phyloP scores from a whole-genome alignment of 2,797 vertebrate species.

The Tenualosa thibaudeaui region DNA sequence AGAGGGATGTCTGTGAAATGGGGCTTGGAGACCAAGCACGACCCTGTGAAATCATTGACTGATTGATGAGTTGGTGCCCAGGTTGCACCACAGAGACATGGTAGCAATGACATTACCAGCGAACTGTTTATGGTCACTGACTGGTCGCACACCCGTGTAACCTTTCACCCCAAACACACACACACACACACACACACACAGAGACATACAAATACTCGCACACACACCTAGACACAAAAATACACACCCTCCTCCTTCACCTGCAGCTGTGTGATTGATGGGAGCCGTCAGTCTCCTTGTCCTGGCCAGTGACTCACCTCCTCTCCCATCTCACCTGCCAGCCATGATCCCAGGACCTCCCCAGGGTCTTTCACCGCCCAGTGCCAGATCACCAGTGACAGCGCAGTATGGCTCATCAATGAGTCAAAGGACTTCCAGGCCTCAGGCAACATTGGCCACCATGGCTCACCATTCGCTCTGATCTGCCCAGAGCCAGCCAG shows the following conservation, averaged over 20 bases:
- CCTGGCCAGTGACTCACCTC: constrained; percentile 6
- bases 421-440: not conserved
- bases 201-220: too few relatives aligned
- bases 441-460: not conserved
- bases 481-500: not conserved
- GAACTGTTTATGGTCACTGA: not conserved
- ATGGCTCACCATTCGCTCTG: not conserved
- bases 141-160: not conserved
- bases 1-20: not conserved
- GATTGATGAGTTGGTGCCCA: constrained; percentile 9
- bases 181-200: constrained; percentile 11
- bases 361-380: not conserved
- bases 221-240: constrained; percentile 1
- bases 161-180: not conserved
- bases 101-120: constrained; percentile 2
- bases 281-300: constrained; percentile 17
- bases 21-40: not conserved
- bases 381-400: not conserved
- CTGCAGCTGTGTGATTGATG: constrained; percentile 9
- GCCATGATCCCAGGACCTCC: not conserved
- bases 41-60: constrained; percentile 14
- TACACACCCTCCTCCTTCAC: not conserved
- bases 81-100: not conserved
- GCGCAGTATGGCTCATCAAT: constrained; percentile 5
- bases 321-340: not conserved